phyloP scores from a whole-genome alignment of 2,888 invertebrate genomes.

The Metopia argyrocephala region DNA sequence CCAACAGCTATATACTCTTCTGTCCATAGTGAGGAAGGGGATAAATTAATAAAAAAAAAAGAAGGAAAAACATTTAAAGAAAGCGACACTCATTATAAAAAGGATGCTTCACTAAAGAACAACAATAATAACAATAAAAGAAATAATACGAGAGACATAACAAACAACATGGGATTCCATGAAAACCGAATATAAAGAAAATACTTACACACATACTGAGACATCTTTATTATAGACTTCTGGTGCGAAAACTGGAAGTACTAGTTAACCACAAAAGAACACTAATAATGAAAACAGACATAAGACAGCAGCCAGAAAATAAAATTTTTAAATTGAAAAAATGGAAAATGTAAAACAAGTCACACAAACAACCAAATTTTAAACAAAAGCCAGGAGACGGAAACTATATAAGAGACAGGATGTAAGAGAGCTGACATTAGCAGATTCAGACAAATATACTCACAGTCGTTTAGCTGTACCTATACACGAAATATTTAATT shows the following conservation, averaged over 20 bases:
- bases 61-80: background rate
- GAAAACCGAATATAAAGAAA: constrained; percentile 7
- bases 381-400: constrained; percentile 57
- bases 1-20: constrained; percentile 7
- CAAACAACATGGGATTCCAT: constrained; percentile 44
- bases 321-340: constrained; percentile 2
- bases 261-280: constrained; percentile 69
- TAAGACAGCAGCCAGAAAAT: constrained; percentile 16
- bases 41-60: background rate
- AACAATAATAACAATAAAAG: constrained; percentile 44
- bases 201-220: background rate
- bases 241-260: constrained; percentile 66
- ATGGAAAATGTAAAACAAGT: background rate
- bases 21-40: background rate
- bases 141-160: constrained; percentile 20
- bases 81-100: constrained; percentile 58
- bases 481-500: constrained; percentile 29
- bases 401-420: constrained; percentile 55
- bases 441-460: constrained; percentile 34
- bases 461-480: background rate
- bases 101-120: constrained; percentile 61
- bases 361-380: background rate
- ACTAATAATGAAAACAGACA: constrained; percentile 66
- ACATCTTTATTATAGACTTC: constrained; percentile 33
- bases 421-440: constrained; percentile 45